Conservation (phyloP, 2,888 invertebrate genomes). For the Idaea aversata region DNA sequence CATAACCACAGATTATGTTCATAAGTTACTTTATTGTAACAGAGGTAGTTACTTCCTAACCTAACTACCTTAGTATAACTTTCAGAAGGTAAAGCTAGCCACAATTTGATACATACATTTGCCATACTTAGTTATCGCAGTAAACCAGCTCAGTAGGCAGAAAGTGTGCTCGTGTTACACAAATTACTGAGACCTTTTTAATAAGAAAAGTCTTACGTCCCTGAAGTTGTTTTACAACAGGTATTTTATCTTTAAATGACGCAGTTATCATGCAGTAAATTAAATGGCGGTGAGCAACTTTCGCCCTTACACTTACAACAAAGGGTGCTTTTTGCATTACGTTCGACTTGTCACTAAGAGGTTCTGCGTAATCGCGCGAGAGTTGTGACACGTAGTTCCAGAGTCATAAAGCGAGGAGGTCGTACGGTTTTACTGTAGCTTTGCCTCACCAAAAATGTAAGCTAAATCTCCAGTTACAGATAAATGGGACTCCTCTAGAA, state of each 20-base stretch:
- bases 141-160: not conserved
- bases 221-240: slow-evolving; percentile 3
- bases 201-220: not conserved
- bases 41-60: too few species aligned
- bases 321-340: slow-evolving; percentile 20
- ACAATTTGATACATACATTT: too few species aligned
- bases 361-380: slow-evolving; percentile 26
- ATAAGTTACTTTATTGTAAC: too few species aligned
- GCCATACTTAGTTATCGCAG: not conserved
- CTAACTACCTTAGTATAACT: too few species aligned
- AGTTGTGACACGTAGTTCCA: slow-evolving; percentile 29
- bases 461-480: slow-evolving; percentile 21
- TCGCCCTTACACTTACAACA: slow-evolving; percentile 13
- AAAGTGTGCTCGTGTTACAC: not conserved
- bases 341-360: slow-evolving; percentile 16
- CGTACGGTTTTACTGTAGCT: slow-evolving; percentile 23
- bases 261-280: slow-evolving; percentile 17
- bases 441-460: slow-evolving; percentile 24
- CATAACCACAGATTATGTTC: too few species aligned
- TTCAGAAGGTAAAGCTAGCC: too few species aligned
- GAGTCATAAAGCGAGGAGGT: slow-evolving; percentile 30
- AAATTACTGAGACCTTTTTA: not conserved
- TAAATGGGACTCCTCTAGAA: slow-evolving; percentile 22
- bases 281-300: slow-evolving; percentile 11
- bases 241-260: slow-evolving; percentile 16